These are phyloP conservation scores for Chloroclysta siterata DNA, from an alignment of 2,888 invertebrate species.

Conservation along the genomic window DNA sequence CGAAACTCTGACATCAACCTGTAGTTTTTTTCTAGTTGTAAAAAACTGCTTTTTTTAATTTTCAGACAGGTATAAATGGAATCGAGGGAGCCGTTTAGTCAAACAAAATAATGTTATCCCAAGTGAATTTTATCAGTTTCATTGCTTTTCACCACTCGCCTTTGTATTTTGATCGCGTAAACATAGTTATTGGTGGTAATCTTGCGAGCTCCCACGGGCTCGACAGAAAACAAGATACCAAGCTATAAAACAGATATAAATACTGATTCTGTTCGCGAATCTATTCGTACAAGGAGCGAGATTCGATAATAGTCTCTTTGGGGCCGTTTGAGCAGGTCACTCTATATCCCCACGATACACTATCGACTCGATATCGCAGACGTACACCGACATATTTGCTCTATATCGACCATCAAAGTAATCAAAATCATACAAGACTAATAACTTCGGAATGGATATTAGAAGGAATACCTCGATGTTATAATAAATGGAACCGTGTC, in stretches of 20 bases:
- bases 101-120: slow-evolving; percentile 34
- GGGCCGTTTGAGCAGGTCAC: slow-evolving; percentile 65
- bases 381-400: slow-evolving; percentile 49
- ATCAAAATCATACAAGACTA: slow-evolving; percentile 62
- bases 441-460: slow-evolving; percentile 58
- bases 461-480: slow-evolving; percentile 46
- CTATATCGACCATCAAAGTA: slow-evolving; percentile 58
- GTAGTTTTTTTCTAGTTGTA: slow-evolving; percentile 24
- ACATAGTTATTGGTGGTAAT: slow-evolving; percentile 44
- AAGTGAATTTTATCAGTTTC: slow-evolving; percentile 40
- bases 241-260: slow-evolving; percentile 54
- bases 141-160: slow-evolving; percentile 37
- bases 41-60: slow-evolving; percentile 28
- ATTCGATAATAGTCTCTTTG: slow-evolving; percentile 67
- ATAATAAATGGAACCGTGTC: slow-evolving; percentile 43
- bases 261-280: slow-evolving; percentile 53
- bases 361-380: slow-evolving; percentile 55
- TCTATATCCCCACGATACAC: slow-evolving; percentile 63
- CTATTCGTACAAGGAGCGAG: slow-evolving; percentile 58
- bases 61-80: slow-evolving; percentile 38
- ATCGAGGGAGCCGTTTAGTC: slow-evolving; percentile 37
- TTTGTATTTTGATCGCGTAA: slow-evolving; percentile 42
- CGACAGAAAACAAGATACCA: slow-evolving; percentile 44
- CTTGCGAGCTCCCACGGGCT: slow-evolving; percentile 40
- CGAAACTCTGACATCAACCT: slow-evolving; percentile 29